Conservation (phyloP, 2,113 vertebrate genomes). For the Callopanchax toddi region DNA sequence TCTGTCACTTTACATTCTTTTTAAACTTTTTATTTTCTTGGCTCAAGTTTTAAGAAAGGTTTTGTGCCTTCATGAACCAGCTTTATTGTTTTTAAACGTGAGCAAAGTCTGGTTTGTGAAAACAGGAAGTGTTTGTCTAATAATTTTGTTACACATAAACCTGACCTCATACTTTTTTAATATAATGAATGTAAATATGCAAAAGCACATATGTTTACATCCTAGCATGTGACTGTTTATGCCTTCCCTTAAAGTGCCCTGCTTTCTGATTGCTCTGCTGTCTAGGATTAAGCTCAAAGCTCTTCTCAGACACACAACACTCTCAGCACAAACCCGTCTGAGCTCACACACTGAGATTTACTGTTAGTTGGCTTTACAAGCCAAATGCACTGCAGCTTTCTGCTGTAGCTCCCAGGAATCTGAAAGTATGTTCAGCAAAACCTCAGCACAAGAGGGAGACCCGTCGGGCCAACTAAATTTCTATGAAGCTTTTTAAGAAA, state of each 20-base stretch:
- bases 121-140: slow-evolving; percentile 3
- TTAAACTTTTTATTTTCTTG: not conserved
- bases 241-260: slow-evolving; percentile 40
- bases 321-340: slow-evolving; percentile 35
- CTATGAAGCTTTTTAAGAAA: slow-evolving; percentile 18
- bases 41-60: not conserved
- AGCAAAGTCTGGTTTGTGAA: slow-evolving; percentile 12
- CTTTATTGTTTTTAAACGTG: not conserved
- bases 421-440: slow-evolving; percentile 15
- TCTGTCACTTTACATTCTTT: slow-evolving; percentile 16
- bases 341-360: slow-evolving; percentile 55
- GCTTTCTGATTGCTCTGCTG: slow-evolving; percentile 53
- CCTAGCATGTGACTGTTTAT: not conserved
- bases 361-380: slow-evolving; percentile 37
- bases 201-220: not conserved
- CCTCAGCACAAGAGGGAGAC: not conserved
- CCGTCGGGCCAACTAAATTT: slow-evolving; percentile 19
- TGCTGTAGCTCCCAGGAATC: slow-evolving; percentile 15
- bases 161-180: too few species aligned
- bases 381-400: slow-evolving; percentile 22
- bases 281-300: slow-evolving; percentile 71
- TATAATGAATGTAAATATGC: not conserved
- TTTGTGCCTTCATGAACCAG: not conserved
- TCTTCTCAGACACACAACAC: slow-evolving; percentile 40
- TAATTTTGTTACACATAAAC: not conserved